These are phyloP conservation scores for Lucinisca nassula DNA, from an alignment of 2,888 invertebrate genomes.

Conservation along the genomic window DNA sequence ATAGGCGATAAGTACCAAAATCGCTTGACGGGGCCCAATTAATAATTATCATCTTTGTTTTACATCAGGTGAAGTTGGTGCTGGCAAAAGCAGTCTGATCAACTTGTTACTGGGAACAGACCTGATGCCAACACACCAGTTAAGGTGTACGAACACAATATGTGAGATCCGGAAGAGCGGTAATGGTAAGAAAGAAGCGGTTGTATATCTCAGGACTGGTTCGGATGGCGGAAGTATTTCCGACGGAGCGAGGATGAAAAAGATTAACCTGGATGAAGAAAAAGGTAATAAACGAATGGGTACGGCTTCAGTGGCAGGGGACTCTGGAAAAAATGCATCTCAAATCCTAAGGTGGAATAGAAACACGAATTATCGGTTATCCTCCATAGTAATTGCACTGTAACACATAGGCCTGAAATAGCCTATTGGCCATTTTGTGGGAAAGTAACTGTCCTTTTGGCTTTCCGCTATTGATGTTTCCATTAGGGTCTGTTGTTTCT, in stretches of 20 bases:
- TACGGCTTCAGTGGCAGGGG: too few species aligned
- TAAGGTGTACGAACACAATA: slow-evolving; percentile 78
- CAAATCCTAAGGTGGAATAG: too few species aligned
- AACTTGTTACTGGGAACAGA: slow-evolving; percentile 80
- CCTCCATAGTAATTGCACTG: too few species aligned
- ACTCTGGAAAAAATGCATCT: too few species aligned
- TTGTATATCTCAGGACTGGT: slow-evolving; percentile 27
- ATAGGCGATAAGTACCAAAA: too few species aligned
- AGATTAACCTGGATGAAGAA: background rate
- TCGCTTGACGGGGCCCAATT: too few species aligned
- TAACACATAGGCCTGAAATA: too few species aligned
- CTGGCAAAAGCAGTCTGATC: slow-evolving; percentile 83
- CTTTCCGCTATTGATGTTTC: too few species aligned
- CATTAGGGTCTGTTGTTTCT: too few species aligned
- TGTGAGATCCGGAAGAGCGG: slow-evolving; percentile 77
- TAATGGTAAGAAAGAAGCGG: slow-evolving; percentile 60
- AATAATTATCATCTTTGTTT: background rate
- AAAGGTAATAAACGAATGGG: background rate
- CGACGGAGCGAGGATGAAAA: background rate
- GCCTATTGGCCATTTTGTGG: too few species aligned
- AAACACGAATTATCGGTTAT: too few species aligned
- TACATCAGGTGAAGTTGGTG: slow-evolving; percentile 80
- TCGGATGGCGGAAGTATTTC: background rate
- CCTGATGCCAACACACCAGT: slow-evolving; percentile 76
- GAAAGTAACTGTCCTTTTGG: too few species aligned